Evolutionary conservation across 2,797 vertebrate genomes (phyloP).

Genomic region (Cygnus olor): DNA sequence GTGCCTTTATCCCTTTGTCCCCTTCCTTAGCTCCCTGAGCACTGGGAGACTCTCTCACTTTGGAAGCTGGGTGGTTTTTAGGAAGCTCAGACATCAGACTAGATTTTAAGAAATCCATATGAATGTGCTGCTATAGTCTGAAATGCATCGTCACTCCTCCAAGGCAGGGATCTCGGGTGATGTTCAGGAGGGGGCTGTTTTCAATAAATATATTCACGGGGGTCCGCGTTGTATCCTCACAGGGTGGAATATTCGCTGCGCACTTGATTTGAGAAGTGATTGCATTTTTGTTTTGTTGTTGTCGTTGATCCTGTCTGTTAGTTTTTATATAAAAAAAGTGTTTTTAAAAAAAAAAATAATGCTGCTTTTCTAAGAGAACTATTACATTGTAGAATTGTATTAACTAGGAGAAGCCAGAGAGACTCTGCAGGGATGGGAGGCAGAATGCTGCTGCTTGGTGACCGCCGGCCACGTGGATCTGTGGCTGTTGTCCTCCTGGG

Average conservation of each 20-base stretch:
- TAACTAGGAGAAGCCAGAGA: background rate
- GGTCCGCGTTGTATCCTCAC: background rate
- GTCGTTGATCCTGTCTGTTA: constrained; percentile 42
- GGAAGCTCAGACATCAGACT: constrained; percentile 32
- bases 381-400: background rate
- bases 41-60: background rate
- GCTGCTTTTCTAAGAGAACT: constrained; percentile 64
- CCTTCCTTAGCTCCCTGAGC: constrained; percentile 28
- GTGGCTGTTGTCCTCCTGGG: background rate
- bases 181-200: background rate
- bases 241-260: background rate
- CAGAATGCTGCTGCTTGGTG: background rate
- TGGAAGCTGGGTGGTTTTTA: background rate
- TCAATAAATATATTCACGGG: fast-evolving
- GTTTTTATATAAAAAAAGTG: background rate
- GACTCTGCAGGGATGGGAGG: background rate
- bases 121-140: constrained; percentile 71
- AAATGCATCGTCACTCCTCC: background rate
- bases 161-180: background rate
- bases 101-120: constrained; percentile 3
- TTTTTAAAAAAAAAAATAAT: background rate
- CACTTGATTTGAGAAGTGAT: constrained; percentile 40
- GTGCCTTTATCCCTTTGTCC: constrained; percentile 40
- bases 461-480: background rate
- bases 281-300: constrained; percentile 9